phyloP scores from a whole-genome alignment of 2,113 vertebrate genomes.

The Poecilia latipinna region DNA sequence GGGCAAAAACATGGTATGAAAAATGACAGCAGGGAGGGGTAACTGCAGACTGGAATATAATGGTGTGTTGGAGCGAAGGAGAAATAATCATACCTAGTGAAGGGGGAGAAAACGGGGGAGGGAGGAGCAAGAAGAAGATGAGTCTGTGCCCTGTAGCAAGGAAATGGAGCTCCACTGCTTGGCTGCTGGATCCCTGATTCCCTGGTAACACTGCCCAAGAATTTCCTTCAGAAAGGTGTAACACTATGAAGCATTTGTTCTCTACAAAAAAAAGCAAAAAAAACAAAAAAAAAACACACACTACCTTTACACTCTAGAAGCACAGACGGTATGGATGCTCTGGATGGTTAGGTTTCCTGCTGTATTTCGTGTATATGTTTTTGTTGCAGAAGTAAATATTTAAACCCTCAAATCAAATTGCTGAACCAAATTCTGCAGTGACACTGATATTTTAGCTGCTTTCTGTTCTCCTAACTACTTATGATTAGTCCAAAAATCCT shows the following conservation, averaged over 20 bases:
- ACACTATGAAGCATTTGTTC: conserved; percentile 40
- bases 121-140: conserved; percentile 70
- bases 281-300: neutral
- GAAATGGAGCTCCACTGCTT: conserved; percentile 74
- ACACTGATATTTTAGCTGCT: conserved; percentile 48
- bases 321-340: conserved; percentile 31
- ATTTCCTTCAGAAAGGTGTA: conserved; percentile 54
- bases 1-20: conserved; percentile 75
- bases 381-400: neutral
- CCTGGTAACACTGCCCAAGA: conserved; percentile 57
- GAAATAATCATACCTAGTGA: conserved; percentile 79
- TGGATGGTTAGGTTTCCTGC: conserved; percentile 8
- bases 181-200: conserved; percentile 61
- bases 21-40: conserved; percentile 76
- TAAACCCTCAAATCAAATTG: conserved; percentile 40
- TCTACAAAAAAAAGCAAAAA: conserved; percentile 18
- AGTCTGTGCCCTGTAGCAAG: conserved; percentile 73
- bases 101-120: conserved; percentile 51
- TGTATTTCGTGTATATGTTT: neutral
- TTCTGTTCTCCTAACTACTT: conserved; percentile 26
- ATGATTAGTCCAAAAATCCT: conserved; percentile 19
- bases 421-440: conserved; percentile 19
- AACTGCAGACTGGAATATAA: conserved; percentile 76
- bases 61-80: conserved; percentile 73
- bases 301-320: conserved; percentile 16